Conservation (phyloP, 2,797 vertebrate genomes). For the Trichosurus vulpecula region DNA sequence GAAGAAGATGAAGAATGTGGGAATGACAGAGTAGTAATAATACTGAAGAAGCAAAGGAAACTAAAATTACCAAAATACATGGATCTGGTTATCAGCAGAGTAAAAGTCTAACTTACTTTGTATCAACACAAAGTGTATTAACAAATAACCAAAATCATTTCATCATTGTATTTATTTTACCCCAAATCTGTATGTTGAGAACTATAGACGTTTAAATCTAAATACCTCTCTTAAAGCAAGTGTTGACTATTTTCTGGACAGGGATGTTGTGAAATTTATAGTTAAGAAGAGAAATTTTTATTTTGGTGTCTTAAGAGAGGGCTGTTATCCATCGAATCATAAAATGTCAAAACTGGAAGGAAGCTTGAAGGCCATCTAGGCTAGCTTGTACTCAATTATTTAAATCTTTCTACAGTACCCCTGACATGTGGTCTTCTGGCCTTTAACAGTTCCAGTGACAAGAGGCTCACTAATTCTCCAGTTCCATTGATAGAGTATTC, state of each 20-base stretch:
- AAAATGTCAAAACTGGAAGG: background rate
- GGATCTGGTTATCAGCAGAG: background rate
- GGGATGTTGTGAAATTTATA: too few relatives aligned
- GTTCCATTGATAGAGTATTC: background rate
- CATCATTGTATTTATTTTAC: background rate
- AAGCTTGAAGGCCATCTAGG: background rate
- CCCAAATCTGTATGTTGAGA: background rate
- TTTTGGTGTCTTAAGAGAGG: background rate
- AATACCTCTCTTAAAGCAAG: background rate
- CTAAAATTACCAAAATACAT: slow-evolving; percentile 50
- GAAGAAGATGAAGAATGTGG: slow-evolving; percentile 1
- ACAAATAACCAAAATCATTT: background rate
- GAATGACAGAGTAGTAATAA: slow-evolving; percentile 18
- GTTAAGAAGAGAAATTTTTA: background rate
- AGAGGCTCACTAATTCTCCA: background rate
- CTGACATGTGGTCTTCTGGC: background rate
- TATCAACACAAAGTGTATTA: background rate
- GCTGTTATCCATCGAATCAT: background rate
- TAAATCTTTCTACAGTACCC: background rate
- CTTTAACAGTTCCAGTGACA: background rate
- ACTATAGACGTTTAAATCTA: background rate
- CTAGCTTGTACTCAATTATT: background rate
- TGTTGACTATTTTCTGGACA: background rate
- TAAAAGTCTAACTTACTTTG: background rate
- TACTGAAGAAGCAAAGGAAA: slow-evolving; percentile 4